Evolutionary conservation across 2,888 invertebrate genomes (phyloP).

Genomic region (Lasioglossum zephyrum): DNA sequence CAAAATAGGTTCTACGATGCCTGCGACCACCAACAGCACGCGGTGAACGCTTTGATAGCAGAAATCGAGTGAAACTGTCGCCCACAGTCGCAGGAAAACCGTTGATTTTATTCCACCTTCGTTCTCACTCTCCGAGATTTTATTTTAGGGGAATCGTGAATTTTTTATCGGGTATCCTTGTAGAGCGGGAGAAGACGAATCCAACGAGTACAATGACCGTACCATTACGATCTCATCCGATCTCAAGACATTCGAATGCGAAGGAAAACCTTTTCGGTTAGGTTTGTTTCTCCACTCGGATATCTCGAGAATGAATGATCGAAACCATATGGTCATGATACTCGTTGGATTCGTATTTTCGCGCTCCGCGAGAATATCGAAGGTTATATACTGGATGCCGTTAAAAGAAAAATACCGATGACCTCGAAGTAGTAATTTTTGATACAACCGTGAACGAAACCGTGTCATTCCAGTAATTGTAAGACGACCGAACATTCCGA

Average conservation of each 20-base stretch:
- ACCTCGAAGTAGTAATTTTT: no score
- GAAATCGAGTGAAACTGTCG: not conserved
- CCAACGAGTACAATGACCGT: not conserved
- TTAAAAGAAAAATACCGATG: not conserved
- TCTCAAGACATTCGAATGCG: not conserved
- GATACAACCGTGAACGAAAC: not conserved
- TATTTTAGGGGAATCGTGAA: not conserved
- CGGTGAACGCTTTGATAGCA: not conserved
- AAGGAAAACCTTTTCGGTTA: no score
- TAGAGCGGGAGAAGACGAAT: not conserved
- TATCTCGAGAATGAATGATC: not conserved
- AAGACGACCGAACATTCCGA: not conserved
- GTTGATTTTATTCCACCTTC: not conserved
- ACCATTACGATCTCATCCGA: not conserved
- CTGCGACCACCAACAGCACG: not conserved
- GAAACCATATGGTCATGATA: not conserved
- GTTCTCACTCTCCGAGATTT: not conserved
- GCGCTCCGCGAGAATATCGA: not conserved
- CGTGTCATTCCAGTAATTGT: not conserved
- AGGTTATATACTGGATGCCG: not conserved
- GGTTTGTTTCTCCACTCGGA: not conserved
- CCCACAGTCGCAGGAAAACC: not conserved
- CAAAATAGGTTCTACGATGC: not conserved
- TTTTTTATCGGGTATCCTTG: not conserved
- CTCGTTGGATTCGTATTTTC: not conserved